Conservation (phyloP, 2,888 invertebrate genomes). For the Torymus tubicola region DNA sequence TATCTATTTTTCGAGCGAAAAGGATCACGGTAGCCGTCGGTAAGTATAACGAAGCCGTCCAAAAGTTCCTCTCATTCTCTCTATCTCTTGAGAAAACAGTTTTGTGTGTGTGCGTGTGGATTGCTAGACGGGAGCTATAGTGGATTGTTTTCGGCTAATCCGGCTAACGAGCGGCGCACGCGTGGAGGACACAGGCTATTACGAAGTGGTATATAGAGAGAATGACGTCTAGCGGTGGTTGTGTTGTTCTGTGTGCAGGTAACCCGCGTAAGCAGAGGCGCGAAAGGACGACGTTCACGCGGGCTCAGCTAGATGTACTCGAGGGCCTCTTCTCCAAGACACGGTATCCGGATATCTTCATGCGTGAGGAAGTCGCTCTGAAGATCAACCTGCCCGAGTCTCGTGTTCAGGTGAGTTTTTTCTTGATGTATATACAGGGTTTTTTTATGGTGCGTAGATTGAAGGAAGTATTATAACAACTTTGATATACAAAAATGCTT, state of each 20-base stretch:
- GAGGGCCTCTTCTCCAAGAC: slow-evolving; percentile 97
- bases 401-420: slow-evolving; percentile 91
- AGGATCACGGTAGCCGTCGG: not conserved
- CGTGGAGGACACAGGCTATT: not conserved
- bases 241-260: slow-evolving; percentile 36
- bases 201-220: slow-evolving; percentile 21
- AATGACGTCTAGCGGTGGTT: slow-evolving; percentile 12
- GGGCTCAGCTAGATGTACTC: slow-evolving; percentile 95
- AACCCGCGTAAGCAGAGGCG: slow-evolving; percentile 95
- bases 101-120: slow-evolving; percentile 23
- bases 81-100: slow-evolving; percentile 22
- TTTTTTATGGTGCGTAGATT: too few relatives aligned
- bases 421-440: too few relatives aligned
- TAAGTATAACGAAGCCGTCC: slow-evolving; percentile 29
- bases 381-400: slow-evolving; percentile 99
- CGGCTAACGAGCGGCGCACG: slow-evolving; percentile 52
- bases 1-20: too few relatives aligned
- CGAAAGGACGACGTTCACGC: slow-evolving; percentile 97
- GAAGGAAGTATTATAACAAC: too few relatives aligned
- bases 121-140: slow-evolving; percentile 26
- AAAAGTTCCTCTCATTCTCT: too few relatives aligned
- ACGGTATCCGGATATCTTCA: slow-evolving; percentile 98
- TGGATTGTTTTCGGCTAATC: slow-evolving; percentile 57
- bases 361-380: slow-evolving; percentile 98
- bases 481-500: too few relatives aligned